Percentiles rank a stretch among this genome's conserved stretches.
Evolutionary conservation across 2,888 invertebrate species (phyloP).

Genomic region (Drosophila formosana): DNA sequence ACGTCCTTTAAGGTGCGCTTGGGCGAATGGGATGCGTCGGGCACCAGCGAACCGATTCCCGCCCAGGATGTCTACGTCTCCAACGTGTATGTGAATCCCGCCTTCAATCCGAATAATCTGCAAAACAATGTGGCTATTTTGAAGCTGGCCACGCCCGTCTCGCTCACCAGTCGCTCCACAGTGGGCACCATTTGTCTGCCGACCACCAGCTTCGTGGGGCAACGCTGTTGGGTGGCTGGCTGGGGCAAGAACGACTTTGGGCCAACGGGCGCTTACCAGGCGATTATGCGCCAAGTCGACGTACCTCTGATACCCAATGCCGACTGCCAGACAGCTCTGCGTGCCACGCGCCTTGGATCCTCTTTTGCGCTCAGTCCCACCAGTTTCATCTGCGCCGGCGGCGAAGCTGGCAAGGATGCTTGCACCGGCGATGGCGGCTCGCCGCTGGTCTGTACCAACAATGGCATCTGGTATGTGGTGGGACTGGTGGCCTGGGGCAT

Average conservation of each 20-base stretch:
- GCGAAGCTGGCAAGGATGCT: constrained; percentile 91
- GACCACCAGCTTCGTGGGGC: constrained; percentile 86
- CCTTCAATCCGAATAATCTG: constrained; percentile 90
- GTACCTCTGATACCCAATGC: constrained; percentile 89
- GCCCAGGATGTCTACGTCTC: constrained; percentile 88
- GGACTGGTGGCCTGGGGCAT: constrained; percentile 87
- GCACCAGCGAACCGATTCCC: constrained; percentile 88
- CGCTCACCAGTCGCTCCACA: constrained; percentile 86
- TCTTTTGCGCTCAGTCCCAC: constrained; percentile 88
- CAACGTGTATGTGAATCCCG: constrained; percentile 88
- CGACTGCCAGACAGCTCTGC: constrained; percentile 88
- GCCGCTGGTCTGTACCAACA: constrained; percentile 81
- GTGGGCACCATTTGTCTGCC: constrained; percentile 88
- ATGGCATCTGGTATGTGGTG: constrained; percentile 84
- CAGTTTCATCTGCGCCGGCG: constrained; percentile 92
- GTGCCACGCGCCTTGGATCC: constrained; percentile 88
- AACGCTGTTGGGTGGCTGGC: constrained; percentile 89
- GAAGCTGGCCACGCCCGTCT: constrained; percentile 87
- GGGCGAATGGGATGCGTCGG: constrained; percentile 91
- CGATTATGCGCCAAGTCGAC: constrained; percentile 91
- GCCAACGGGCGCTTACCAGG: constrained; percentile 85
- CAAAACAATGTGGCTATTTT: constrained; percentile 94
- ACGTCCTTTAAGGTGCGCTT: constrained; percentile 88
- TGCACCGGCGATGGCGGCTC: constrained; percentile 89
- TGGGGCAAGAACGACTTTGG: constrained; percentile 94